These are phyloP conservation scores for Scylla paramamosain DNA, from an alignment of 1,140 invertebrate genomes.

Conservation along the genomic window DNA sequence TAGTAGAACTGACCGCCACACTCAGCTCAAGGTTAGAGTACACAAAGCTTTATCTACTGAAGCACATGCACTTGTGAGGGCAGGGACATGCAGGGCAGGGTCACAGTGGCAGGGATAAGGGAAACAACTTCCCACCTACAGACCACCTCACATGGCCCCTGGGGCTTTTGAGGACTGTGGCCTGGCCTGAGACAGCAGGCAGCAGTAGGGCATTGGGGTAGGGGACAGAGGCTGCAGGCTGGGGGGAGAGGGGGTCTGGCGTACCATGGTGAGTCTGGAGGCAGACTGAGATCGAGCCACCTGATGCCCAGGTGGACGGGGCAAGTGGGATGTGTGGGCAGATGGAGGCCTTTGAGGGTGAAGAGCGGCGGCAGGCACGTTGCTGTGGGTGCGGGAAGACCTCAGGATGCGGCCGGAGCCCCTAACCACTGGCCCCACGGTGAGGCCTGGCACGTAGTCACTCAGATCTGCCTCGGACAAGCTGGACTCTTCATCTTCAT, in stretches of 20 bases:
- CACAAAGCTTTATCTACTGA: constrained; percentile 8
- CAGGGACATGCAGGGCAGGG: not conserved
- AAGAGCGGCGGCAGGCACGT: constrained; percentile 66
- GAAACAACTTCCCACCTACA: not conserved
- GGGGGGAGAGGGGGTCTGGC: constrained; percentile 29
- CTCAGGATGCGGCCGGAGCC: constrained; percentile 70
- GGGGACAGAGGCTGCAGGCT: not conserved
- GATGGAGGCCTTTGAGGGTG: constrained; percentile 63
- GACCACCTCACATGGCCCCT: not conserved
- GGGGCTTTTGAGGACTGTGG: not conserved
- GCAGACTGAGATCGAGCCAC: constrained; percentile 75
- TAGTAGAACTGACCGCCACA: not conserved
- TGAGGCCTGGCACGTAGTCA: constrained; percentile 73
- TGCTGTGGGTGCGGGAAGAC: constrained; percentile 70
- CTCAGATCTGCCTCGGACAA: constrained; percentile 76
- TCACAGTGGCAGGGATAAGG: not conserved
- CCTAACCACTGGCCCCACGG: constrained; percentile 33
- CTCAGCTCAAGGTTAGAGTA: not conserved
- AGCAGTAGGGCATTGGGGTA: not conserved
- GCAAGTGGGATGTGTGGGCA: constrained; percentile 65
- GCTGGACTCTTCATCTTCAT: constrained; percentile 76
- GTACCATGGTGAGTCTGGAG: constrained; percentile 77
- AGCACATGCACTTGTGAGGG: not conserved
- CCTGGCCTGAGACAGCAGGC: not conserved
- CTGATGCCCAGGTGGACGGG: constrained; percentile 69